Evolutionary conservation across 2,888 invertebrate species (phyloP).

Genomic region (Stenichneumon culpator): DNA sequence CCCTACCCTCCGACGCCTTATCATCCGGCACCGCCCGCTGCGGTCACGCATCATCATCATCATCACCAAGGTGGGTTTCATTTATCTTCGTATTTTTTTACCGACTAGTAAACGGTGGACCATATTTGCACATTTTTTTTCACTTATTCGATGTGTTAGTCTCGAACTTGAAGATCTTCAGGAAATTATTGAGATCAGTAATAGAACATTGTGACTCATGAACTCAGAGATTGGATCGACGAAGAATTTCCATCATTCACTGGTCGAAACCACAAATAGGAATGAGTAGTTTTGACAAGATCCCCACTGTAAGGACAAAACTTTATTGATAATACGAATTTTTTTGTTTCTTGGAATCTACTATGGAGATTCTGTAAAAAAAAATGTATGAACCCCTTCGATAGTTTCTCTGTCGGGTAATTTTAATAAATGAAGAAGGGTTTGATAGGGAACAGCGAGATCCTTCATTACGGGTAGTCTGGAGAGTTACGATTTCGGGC

Average conservation of each 20-base stretch:
- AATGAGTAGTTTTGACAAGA: not conserved
- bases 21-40: constrained; percentile 81
- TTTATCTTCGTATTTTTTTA: not conserved
- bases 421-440: not conserved
- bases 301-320: not conserved
- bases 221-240: not conserved
- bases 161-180: not conserved
- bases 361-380: not conserved
- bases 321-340: not conserved
- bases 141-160: not conserved
- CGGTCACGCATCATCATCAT: constrained; percentile 81
- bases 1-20: constrained; percentile 83
- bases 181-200: not conserved
- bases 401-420: not conserved
- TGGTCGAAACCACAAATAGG: too few species aligned
- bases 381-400: not conserved
- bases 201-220: not conserved
- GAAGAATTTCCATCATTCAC: not conserved
- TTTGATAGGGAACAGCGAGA: not conserved
- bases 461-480: not conserved
- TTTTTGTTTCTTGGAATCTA: not conserved
- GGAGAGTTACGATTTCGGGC: constrained; percentile 54
- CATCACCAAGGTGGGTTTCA: constrained; percentile 73
- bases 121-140: not conserved
- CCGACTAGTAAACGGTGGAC: not conserved